These are phyloP conservation scores for Anneissia japonica DNA, from an alignment of 35 echinoderm and acorn worm genomes.

Conservation along the genomic window DNA sequence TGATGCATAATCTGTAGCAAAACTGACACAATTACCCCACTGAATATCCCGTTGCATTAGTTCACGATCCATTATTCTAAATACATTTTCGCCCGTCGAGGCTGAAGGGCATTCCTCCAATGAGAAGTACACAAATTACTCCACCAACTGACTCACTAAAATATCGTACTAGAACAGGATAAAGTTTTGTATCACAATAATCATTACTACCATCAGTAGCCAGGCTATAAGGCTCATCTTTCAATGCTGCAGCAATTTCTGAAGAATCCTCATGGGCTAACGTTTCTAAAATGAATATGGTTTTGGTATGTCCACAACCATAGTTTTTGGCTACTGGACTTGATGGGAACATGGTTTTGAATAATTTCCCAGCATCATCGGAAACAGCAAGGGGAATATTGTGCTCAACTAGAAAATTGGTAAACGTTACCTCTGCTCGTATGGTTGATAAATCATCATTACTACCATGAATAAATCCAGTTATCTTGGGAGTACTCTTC, in stretches of 20 bases:
- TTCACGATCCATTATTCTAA: constrained; percentile 14
- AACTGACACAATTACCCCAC: constrained; percentile 15
- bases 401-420: constrained; percentile 18
- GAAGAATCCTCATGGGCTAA: constrained; percentile 27
- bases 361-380: constrained; percentile 21
- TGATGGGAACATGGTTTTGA: constrained; percentile 10
- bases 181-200: constrained; percentile 24
- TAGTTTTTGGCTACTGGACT: constrained; percentile 37
- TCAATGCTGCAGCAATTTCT: constrained; percentile 12
- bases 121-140: no score
- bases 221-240: constrained; percentile 23
- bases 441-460: constrained; percentile 12
- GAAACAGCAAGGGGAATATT: constrained; percentile 15
- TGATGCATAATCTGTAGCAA: constrained; percentile 22
- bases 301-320: constrained; percentile 49
- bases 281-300: constrained; percentile 16
- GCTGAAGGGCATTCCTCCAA: neutral
- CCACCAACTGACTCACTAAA: no score
- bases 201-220: constrained; percentile 55
- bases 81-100: constrained; percentile 24
- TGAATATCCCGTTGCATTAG: neutral
- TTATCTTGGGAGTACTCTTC: neutral
- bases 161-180: no score
- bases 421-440: constrained; percentile 21
- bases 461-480: constrained; percentile 5